A percentile compares a stretch with the other conserved stretches of the same genome.
Conservation (phyloP, 2,113 vertebrate genomes). For the Heterocephalus glaber region DNA sequence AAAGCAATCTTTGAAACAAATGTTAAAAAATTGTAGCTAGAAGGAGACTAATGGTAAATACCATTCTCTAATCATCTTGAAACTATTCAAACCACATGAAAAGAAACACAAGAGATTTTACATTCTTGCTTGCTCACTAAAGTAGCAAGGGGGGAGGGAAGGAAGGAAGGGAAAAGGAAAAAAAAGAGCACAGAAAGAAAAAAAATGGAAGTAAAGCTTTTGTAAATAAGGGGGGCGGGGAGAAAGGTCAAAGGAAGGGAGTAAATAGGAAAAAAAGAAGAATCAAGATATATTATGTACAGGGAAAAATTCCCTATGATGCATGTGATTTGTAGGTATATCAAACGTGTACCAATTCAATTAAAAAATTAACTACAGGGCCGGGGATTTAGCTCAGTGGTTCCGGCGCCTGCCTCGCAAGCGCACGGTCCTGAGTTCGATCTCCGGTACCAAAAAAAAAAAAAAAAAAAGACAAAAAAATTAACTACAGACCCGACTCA, state of each 20-base stretch:
- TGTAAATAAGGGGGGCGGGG: neutral
- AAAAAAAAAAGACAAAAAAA: too few species aligned
- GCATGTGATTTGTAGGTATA: too few species aligned
- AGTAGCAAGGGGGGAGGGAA: neutral
- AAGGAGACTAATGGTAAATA: neutral
- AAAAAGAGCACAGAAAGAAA: neutral
- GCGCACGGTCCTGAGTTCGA: too few species aligned
- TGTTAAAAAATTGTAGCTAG: neutral
- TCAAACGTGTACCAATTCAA: neutral
- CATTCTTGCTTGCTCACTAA: neutral
- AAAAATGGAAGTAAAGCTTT: neutral
- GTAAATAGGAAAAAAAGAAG: neutral
- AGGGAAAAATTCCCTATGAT: neutral
- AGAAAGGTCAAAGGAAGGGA: neutral
- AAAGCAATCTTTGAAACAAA: constrained; percentile 4
- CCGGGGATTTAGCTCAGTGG: too few species aligned
- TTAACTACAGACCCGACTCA: too few species aligned
- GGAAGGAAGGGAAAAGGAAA: neutral
- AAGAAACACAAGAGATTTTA: neutral
- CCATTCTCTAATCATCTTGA: neutral
- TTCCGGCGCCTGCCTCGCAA: too few species aligned
- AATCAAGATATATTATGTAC: neutral
- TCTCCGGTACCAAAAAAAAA: too few species aligned
- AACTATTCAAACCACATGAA: neutral
- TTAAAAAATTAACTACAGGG: neutral